These are phyloP conservation scores for Amazona vittata DNA, from an alignment of 2,113 vertebrate species.

Conservation along the genomic window DNA sequence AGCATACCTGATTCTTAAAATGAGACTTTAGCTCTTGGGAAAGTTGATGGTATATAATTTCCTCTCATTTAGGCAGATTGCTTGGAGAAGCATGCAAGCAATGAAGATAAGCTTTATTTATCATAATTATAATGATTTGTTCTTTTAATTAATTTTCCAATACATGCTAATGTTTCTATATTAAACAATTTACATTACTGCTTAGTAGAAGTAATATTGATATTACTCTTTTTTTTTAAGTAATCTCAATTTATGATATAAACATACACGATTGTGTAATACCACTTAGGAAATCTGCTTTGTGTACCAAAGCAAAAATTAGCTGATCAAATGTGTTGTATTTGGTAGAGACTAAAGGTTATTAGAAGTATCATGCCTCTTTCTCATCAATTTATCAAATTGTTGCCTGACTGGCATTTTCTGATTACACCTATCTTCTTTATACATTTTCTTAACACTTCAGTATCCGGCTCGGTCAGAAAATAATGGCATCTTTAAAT, in stretches of 20 bases:
- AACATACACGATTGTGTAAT: background rate
- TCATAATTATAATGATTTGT: slow-evolving; percentile 64
- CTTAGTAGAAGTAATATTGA: slow-evolving; percentile 34
- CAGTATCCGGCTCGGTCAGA: background rate
- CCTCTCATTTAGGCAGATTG: slow-evolving; percentile 68
- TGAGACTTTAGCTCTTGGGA: slow-evolving; percentile 45
- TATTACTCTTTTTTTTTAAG: background rate
- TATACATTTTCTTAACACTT: slow-evolving; percentile 44
- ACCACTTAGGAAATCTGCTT: background rate
- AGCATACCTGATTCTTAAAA: slow-evolving; percentile 39
- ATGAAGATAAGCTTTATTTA: slow-evolving; percentile 69
- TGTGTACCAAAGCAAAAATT: background rate
- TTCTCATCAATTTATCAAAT: slow-evolving; percentile 41
- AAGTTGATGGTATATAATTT: slow-evolving; percentile 63
- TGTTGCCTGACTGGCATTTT: slow-evolving; percentile 43
- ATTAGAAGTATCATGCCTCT: slow-evolving; percentile 2
- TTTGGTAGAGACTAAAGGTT: background rate
- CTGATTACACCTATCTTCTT: slow-evolving; percentile 27
- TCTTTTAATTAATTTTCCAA: slow-evolving; percentile 68
- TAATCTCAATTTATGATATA: background rate
- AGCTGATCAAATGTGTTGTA: background rate
- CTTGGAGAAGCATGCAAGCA: slow-evolving; percentile 55
- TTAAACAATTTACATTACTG: slow-evolving; percentile 61
- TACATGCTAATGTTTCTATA: slow-evolving; percentile 53
- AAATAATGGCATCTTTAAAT: slow-evolving; percentile 39